Evolutionary conservation across 2,797 vertebrate genomes (phyloP).

Genomic region (Neostethus bicornis): DNA sequence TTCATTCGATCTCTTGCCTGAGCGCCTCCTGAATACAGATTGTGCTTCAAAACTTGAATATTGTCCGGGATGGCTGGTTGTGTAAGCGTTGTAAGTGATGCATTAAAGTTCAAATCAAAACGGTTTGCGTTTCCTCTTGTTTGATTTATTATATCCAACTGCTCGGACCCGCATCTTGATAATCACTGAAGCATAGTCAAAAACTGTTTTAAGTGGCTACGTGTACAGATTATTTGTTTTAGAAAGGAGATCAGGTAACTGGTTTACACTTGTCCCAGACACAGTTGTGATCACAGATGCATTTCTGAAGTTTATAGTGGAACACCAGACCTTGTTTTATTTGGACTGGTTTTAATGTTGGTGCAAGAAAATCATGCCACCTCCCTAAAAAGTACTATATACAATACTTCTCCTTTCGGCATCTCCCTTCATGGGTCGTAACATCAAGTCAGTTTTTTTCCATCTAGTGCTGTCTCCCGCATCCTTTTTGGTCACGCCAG

Average conservation of each 20-base stretch:
- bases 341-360: background rate
- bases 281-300: background rate
- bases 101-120: conserved; percentile 66
- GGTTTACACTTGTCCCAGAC: conserved; percentile 2
- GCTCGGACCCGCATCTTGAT: conserved; percentile 8
- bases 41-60: conserved; percentile 47
- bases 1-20: conserved; percentile 32
- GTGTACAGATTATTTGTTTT: no score
- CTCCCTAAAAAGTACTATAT: conserved; percentile 3
- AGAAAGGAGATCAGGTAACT: background rate
- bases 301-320: conserved; percentile 26
- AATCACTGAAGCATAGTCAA: conserved; percentile 13
- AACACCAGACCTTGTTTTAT: conserved; percentile 32
- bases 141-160: conserved; percentile 17
- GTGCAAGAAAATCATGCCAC: background rate
- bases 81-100: conserved; percentile 63
- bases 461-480: no score
- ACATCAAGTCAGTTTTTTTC: no score
- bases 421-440: no score
- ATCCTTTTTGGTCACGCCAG: no score
- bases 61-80: conserved; percentile 45
- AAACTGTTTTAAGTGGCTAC: background rate
- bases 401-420: no score
- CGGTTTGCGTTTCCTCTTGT: conserved; percentile 14
- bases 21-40: conserved; percentile 35